phyloP scores from a whole-genome alignment of 1,140 invertebrate genomes.

The Drosophila insularis region DNA sequence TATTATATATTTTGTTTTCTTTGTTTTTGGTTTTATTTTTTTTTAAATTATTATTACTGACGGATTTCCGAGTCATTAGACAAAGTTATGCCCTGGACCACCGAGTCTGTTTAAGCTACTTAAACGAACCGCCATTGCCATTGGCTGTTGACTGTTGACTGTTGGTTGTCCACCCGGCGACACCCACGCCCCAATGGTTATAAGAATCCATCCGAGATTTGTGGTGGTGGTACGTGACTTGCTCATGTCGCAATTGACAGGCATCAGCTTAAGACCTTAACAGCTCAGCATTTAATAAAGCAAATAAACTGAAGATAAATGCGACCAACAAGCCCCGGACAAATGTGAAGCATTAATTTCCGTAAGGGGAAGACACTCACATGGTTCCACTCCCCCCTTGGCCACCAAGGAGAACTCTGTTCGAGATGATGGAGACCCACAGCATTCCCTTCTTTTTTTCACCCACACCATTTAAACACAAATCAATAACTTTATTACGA shows the following conservation, averaged over 20 bases:
- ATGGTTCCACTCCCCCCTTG: not conserved
- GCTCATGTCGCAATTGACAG: constrained; percentile 76
- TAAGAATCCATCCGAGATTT: not conserved
- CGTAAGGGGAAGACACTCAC: constrained; percentile 35
- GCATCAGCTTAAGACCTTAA: constrained; percentile 59
- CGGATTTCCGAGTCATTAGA: constrained; percentile 82
- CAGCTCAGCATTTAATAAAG: constrained; percentile 73
- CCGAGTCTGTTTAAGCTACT: constrained; percentile 80
- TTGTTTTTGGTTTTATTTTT: constrained; percentile 4
- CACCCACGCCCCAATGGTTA: constrained; percentile 20
- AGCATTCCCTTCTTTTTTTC: constrained; percentile 34
- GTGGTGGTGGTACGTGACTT: constrained; percentile 41
- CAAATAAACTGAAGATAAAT: constrained; percentile 63
- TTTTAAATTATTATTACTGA: constrained; percentile 67
- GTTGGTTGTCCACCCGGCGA: constrained; percentile 24
- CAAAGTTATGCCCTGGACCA: constrained; percentile 81
- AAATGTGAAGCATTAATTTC: constrained; percentile 61
- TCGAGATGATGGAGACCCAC: constrained; percentile 27
- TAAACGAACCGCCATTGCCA: constrained; percentile 64
- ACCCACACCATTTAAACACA: constrained; percentile 77
- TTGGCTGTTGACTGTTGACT: not conserved
- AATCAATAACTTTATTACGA: constrained; percentile 79
- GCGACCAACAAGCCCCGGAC: constrained; percentile 38
- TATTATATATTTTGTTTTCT: constrained; percentile 34
- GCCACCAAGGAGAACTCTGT: not conserved